Base-by-base conservation (phyloP, 2,113 vertebrate species). In the Zonotrichia leucophrys region DNA sequence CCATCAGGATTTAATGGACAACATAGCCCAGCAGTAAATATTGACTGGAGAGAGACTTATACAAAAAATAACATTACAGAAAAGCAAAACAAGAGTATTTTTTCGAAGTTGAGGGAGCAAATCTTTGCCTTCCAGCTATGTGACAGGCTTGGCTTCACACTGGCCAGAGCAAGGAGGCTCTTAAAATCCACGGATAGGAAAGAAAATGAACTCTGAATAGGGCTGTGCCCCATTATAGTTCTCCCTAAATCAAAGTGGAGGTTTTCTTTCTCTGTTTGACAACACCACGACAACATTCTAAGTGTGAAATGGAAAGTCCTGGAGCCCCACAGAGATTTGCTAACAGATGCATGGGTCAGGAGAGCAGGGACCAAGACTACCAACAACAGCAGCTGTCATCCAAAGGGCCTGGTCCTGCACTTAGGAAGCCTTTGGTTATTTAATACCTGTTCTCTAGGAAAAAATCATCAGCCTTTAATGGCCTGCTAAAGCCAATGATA, bases 11-110 rank as follows among this genome's bases (percentile, higher is more conserved):
- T 86, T 92, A 55, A 78, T 37, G 79, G 69, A 90, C 73, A 70
- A 58, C 77, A 60, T 33, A 53, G 72, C 25, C 27, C 44, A 86
- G 47, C 82, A 86, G 68, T 83, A 93, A 97, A 94, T 86, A 93
- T 5, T 68, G 44, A 84, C 64, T 52, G 46, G 41, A 84, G 55
- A 81, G 60, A 69, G 86, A 70, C 76, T 89, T 83, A 83, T 9
- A 59, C 18, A 64, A 83, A 87, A 94, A 77, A 31, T 67, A 96
- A 49, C 56, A 67, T 42, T 47, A 23, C 24, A 77, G 53, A 44
- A 83, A 93, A 89, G 23, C 41, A 63, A 82, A 89, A 31, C 30
- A 60, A 53, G 22, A 42, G 28, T 35, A 20, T 53, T 80, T 89
- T 90, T 92, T 27, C 11, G 0, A 83, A 83, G 56, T 49, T 7